Conservation (phyloP, 2,888 invertebrate genomes). For the Drosophila vallismaia region DNA sequence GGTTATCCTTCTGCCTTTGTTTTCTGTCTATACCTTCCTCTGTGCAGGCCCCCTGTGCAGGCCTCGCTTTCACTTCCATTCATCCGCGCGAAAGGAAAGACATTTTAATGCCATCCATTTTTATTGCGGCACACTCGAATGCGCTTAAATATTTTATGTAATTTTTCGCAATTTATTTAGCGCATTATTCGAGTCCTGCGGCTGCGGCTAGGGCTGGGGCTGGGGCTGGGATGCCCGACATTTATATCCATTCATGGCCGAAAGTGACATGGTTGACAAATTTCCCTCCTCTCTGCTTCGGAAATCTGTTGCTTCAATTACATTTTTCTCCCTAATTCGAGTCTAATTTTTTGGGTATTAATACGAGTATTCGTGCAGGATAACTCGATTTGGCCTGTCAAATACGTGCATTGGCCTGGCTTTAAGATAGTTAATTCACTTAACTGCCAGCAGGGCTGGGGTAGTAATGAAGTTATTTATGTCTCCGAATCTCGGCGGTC, state of each 20-base stretch:
- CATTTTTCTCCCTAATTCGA: conserved; percentile 44
- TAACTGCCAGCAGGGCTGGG: neutral
- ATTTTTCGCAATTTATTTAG: conserved; percentile 80
- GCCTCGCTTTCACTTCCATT: conserved; percentile 16
- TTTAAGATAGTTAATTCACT: conserved; percentile 30
- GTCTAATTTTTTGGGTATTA: conserved; percentile 49
- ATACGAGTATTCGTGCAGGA: conserved; percentile 48
- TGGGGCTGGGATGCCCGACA: conserved; percentile 28
- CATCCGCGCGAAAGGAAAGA: conserved; percentile 24
- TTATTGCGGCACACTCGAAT: conserved; percentile 78
- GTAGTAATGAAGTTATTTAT: conserved; percentile 37
- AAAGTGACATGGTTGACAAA: conserved; percentile 58
- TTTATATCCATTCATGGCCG: conserved; percentile 72
- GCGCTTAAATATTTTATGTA: conserved; percentile 79
- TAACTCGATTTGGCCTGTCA: conserved; percentile 65
- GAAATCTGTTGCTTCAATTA: conserved; percentile 64
- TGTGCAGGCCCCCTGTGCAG: neutral
- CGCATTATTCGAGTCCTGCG: conserved; percentile 63
- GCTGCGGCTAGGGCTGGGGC: too few relatives aligned
- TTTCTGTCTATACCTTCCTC: conserved; percentile 63
- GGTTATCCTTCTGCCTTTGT: conserved; percentile 50
- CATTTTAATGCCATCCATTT: conserved; percentile 77
- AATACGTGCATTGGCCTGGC: conserved; percentile 21
- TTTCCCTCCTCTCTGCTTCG: conserved; percentile 39
- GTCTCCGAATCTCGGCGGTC: conserved; percentile 14